These are phyloP conservation scores for Nymphalis polychloros DNA, from an alignment of 2,888 invertebrate genomes.

Conservation along the genomic window DNA sequence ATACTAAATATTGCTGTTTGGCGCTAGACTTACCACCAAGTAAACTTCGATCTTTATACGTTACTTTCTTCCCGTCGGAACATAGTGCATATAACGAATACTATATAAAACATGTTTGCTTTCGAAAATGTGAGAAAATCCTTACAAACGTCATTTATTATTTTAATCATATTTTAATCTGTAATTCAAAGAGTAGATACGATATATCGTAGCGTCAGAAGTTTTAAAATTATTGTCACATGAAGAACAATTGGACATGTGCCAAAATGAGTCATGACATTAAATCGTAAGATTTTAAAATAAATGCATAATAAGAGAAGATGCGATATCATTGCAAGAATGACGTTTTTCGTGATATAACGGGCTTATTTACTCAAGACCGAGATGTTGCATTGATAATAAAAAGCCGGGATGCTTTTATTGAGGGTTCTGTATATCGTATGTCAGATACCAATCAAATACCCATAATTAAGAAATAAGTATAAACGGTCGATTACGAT, in stretches of 20 bases:
- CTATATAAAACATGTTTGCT: too few relatives aligned
- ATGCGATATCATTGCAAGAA: constrained; percentile 7
- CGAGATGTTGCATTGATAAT: constrained; percentile 12
- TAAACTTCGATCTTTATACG: too few relatives aligned
- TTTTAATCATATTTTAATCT: too few relatives aligned
- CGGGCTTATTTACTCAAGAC: neutral
- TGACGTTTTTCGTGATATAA: constrained; percentile 13
- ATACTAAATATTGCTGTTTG: too few relatives aligned
- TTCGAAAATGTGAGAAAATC: too few relatives aligned
- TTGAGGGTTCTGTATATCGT: neutral
- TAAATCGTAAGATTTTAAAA: constrained; percentile 9
- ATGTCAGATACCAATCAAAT: too few relatives aligned
- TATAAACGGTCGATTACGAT: too few relatives aligned
- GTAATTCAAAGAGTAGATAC: neutral
- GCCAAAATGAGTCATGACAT: constrained; percentile 17
- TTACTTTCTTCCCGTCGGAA: too few relatives aligned
- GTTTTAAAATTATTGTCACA: neutral
- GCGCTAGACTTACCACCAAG: too few relatives aligned
- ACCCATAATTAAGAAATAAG: too few relatives aligned
- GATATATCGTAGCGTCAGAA: neutral
- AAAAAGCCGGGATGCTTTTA: neutral
- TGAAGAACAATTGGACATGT: constrained; percentile 3
- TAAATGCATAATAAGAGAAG: constrained; percentile 11
- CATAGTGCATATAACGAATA: too few relatives aligned
- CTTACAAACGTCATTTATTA: too few relatives aligned